Conservation (phyloP, 2,888 invertebrate species). For the Polylopha cassiicola region DNA sequence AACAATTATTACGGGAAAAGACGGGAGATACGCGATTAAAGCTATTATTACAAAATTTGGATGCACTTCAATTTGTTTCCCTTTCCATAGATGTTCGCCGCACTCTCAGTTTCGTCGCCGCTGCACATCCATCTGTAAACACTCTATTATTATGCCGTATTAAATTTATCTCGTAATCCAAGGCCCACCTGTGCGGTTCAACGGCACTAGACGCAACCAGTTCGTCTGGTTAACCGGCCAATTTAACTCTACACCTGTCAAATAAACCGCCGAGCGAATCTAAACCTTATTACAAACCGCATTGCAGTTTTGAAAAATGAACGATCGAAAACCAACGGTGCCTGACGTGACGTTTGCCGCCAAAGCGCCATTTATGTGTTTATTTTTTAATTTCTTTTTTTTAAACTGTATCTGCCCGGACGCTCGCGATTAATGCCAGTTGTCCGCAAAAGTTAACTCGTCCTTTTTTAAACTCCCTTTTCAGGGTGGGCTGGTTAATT, state of each 20-base stretch:
- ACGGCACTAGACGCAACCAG: slow-evolving; percentile 67
- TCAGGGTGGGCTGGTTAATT: slow-evolving; percentile 44
- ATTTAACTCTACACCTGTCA: slow-evolving; percentile 59
- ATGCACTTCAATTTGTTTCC: too few species aligned
- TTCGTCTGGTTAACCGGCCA: slow-evolving; percentile 63
- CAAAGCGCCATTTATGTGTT: slow-evolving; percentile 61
- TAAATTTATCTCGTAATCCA: slow-evolving; percentile 71
- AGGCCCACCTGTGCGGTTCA: slow-evolving; percentile 72
- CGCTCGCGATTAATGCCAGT: slow-evolving; percentile 56
- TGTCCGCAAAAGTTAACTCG: slow-evolving; percentile 39
- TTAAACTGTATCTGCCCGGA: slow-evolving; percentile 61
- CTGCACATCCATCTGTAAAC: slow-evolving; percentile 41
- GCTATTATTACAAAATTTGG: too few species aligned
- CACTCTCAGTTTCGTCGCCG: slow-evolving; percentile 46
- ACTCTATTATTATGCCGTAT: slow-evolving; percentile 66
- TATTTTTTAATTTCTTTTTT: slow-evolving; percentile 46
- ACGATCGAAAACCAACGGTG: slow-evolving; percentile 29
- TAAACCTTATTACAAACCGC: slow-evolving; percentile 48
- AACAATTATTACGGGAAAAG: too few species aligned
- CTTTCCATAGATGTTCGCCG: slow-evolving; percentile 20
- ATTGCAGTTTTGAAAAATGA: slow-evolving; percentile 26
- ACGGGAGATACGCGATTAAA: too few species aligned
- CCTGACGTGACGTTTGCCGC: slow-evolving; percentile 46
- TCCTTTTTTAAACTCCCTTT: slow-evolving; percentile 34
- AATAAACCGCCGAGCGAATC: slow-evolving; percentile 46